A percentile compares a stretch with the other conserved stretches of the same genome.
Conservation (phyloP, 1,140 invertebrate species). For the Dufourea novaeangliae region DNA sequence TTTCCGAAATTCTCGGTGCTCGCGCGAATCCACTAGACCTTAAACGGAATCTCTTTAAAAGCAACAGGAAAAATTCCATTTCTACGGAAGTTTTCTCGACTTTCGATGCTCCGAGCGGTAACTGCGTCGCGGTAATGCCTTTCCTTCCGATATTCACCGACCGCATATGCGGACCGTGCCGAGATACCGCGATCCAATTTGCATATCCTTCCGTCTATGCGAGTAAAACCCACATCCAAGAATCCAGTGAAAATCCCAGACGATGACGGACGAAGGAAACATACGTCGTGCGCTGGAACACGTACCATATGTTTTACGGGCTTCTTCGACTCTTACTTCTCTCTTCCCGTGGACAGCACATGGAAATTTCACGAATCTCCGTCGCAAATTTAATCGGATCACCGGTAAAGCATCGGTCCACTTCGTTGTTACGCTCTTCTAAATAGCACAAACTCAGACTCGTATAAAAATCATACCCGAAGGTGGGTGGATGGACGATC, state of each 20-base stretch:
- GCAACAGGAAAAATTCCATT: slow-evolving; percentile 28
- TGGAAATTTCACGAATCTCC: neutral
- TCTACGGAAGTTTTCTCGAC: slow-evolving; percentile 14
- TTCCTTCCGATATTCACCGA: slow-evolving; percentile 32
- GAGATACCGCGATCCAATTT: slow-evolving; percentile 40
- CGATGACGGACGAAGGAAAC: slow-evolving; percentile 3
- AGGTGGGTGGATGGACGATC: neutral
- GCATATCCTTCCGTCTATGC: slow-evolving; percentile 8
- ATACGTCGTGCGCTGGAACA: neutral
- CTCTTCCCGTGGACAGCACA: neutral
- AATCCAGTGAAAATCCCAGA: slow-evolving; percentile 23
- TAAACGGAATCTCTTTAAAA: slow-evolving; percentile 20
- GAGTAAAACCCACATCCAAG: slow-evolving; percentile 6
- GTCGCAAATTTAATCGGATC: neutral
- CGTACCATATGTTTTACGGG: neutral
- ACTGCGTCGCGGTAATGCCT: neutral
- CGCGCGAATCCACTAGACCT: neutral
- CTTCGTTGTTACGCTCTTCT: neutral
- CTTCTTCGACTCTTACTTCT: too few relatives aligned
- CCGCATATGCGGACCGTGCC: neutral
- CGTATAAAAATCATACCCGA: neutral
- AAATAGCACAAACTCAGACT: neutral
- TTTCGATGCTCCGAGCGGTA: neutral
- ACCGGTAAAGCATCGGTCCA: neutral
- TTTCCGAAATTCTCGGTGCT: slow-evolving; percentile 1